phyloP scores from a whole-genome alignment of 2,888 invertebrate genomes.

The Athripsodes cinereus region DNA sequence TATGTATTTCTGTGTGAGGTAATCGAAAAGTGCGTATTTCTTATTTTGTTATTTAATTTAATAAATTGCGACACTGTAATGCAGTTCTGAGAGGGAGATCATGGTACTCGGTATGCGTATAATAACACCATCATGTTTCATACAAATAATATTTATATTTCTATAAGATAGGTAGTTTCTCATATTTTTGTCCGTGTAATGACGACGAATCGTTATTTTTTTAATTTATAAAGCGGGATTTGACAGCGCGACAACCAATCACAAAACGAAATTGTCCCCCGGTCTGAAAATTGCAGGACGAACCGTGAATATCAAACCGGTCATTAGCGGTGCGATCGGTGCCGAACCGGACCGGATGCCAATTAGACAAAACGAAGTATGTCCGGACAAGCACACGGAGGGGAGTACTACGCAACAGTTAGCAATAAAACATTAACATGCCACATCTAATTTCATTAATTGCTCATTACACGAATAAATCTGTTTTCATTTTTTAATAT shows the following conservation, averaged over 20 bases:
- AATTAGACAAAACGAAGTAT: background rate
- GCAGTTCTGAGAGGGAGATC: too few species aligned
- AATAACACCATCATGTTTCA: too few species aligned
- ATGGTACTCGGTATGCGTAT: too few species aligned
- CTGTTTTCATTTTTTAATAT: too few species aligned
- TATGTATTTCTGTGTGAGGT: too few species aligned
- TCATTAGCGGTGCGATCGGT: conserved; percentile 16
- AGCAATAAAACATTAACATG: background rate
- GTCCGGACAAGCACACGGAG: background rate
- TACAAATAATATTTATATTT: too few species aligned
- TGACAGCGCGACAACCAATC: conserved; percentile 1
- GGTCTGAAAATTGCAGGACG: conserved; percentile 7
- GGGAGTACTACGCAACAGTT: background rate
- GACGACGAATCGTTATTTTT: background rate
- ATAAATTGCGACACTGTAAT: too few species aligned
- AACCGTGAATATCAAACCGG: conserved; percentile 18
- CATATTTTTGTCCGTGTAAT: background rate
- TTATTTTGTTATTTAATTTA: too few species aligned
- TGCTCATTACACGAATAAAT: background rate
- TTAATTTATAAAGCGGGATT: background rate
- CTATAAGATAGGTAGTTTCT: too few species aligned
- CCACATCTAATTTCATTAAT: background rate
- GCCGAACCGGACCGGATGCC: background rate
- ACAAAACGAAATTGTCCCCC: background rate
- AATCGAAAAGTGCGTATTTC: too few species aligned